Conservation (phyloP, 1,140 invertebrate species). For the Brachionus paranguensis region DNA sequence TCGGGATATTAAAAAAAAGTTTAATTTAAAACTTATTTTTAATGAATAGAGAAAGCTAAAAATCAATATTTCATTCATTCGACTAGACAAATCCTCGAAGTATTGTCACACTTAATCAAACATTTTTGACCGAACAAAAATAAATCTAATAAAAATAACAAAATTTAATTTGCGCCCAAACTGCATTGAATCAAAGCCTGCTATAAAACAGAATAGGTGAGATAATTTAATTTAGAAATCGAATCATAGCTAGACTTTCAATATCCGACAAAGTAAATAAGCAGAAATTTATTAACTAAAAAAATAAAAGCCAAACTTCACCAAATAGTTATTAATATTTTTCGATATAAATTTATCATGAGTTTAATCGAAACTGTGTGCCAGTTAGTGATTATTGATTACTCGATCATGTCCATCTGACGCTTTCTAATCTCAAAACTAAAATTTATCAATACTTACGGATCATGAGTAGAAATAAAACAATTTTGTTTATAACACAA, state of each 20-base stretch:
- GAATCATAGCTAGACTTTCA: slow-evolving; percentile 3
- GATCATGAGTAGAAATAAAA: not conserved
- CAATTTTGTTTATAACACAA: not conserved
- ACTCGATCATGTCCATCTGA: slow-evolving; percentile 3
- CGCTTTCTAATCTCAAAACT: not conserved
- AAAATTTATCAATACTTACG: slow-evolving; percentile 1
- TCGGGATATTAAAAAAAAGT: not conserved
- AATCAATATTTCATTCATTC: slow-evolving; percentile 13
- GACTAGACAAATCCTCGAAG: slow-evolving; percentile 31
- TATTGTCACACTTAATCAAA: slow-evolving; percentile 34
- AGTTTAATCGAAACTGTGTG: not conserved
- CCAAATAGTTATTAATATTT: not conserved
- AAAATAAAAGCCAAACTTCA: not conserved
- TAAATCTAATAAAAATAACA: not conserved
- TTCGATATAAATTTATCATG: slow-evolving; percentile 29
- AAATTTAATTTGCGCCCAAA: not conserved
- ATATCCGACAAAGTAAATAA: slow-evolving; percentile 14
- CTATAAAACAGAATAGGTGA: slow-evolving; percentile 19
- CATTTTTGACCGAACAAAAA: not conserved
- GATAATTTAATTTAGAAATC: slow-evolving; percentile 23
- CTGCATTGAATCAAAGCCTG: not conserved
- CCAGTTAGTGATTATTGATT: slow-evolving; percentile 21
- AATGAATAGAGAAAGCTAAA: slow-evolving; percentile 15
- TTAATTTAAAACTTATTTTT: not conserved
- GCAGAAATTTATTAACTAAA: slow-evolving; percentile 7